These are phyloP conservation scores for Leptobrachium leishanense DNA, from an alignment of 2,113 vertebrate genomes.

Conservation along the genomic window DNA sequence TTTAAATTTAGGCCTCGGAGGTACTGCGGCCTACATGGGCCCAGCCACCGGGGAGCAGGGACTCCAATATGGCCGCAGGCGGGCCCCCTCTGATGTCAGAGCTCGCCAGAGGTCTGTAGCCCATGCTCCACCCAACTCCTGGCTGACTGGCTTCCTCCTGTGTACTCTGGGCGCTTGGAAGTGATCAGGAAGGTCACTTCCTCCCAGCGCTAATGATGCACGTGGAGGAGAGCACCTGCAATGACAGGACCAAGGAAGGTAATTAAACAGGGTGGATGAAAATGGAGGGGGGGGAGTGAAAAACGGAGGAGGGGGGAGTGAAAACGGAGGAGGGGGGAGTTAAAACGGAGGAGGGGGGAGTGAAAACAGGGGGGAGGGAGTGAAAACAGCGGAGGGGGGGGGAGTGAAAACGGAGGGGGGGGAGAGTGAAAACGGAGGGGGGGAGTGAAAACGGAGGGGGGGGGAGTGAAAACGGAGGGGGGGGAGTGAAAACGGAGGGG, in stretches of 20 bases:
- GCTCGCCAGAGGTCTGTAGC: too few relatives aligned
- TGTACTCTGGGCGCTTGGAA: too few relatives aligned
- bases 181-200: too few relatives aligned
- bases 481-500: background rate
- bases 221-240: background rate
- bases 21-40: too few relatives aligned
- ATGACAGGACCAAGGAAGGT: background rate
- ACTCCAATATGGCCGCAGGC: too few relatives aligned
- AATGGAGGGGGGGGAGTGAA: background rate
- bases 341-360: background rate
- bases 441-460: constrained; percentile 4
- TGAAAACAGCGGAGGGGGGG: background rate
- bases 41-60: too few relatives aligned
- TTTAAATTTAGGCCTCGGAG: too few relatives aligned
- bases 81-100: too few relatives aligned
- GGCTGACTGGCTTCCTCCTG: too few relatives aligned
- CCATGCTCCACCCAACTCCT: too few relatives aligned
- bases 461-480: background rate
- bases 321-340: background rate
- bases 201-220: too few relatives aligned
- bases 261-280: background rate
- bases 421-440: constrained; percentile 35
- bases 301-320: too few relatives aligned
- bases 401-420: background rate
- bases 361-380: background rate